Percentiles rank a stretch among this genome's conserved stretches.
Conservation (phyloP, 2,113 vertebrate genomes). For the Archilochus colubris region DNA sequence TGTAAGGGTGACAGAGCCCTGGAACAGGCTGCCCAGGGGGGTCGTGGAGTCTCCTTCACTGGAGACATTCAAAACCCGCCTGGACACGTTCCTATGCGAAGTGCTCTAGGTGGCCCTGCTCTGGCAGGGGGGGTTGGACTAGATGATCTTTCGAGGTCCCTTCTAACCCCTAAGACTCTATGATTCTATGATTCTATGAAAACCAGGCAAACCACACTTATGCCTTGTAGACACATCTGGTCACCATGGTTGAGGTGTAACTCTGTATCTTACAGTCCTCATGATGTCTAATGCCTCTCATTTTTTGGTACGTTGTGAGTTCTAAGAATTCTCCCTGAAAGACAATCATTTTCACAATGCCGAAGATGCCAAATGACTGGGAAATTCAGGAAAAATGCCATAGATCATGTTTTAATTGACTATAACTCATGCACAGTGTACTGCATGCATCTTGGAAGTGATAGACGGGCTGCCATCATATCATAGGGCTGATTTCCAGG, state of each 20-base stretch:
- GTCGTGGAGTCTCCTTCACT: too few relatives aligned
- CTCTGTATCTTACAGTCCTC: background rate
- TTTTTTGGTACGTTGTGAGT: background rate
- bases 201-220: background rate
- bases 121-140: too few relatives aligned
- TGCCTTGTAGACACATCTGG: background rate
- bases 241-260: background rate
- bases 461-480: background rate
- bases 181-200: too few relatives aligned
- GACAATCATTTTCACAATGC: background rate
- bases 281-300: background rate
- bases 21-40: too few relatives aligned
- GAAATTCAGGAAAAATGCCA: background rate
- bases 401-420: background rate
- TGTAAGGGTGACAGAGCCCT: too few relatives aligned
- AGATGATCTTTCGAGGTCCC: too few relatives aligned
- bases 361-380: background rate
- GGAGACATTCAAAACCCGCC: too few relatives aligned
- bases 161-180: too few relatives aligned
- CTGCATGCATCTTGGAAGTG: background rate
- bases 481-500: background rate
- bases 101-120: too few relatives aligned
- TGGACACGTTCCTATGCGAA: too few relatives aligned
- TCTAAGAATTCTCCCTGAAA: background rate
- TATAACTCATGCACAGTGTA: background rate